phyloP scores from a whole-genome alignment of 1,140 invertebrate species.

The Plectus sambesii region DNA sequence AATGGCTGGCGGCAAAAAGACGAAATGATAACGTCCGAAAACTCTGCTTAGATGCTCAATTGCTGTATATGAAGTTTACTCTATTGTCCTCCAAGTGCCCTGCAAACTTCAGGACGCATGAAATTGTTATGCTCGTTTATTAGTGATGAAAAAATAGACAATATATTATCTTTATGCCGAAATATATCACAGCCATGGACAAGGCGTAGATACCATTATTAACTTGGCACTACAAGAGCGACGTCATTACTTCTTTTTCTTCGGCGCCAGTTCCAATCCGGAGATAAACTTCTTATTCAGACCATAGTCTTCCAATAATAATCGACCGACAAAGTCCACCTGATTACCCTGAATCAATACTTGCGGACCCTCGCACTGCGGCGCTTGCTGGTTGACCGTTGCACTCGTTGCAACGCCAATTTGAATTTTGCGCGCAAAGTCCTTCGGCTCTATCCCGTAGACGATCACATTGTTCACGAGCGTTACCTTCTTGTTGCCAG shows the following conservation, averaged over 20 bases:
- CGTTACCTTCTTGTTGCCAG: constrained; percentile 80
- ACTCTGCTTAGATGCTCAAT: too few species aligned
- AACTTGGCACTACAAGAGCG: background rate
- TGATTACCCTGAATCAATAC: constrained; percentile 82
- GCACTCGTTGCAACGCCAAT: constrained; percentile 70
- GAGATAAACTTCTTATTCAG: constrained; percentile 45
- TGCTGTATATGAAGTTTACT: too few species aligned
- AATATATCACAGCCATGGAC: too few species aligned
- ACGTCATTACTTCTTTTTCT: constrained; percentile 39
- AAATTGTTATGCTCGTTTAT: too few species aligned
- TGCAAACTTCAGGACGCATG: too few species aligned
- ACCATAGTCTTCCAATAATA: constrained; percentile 53
- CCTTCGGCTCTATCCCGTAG: constrained; percentile 65
- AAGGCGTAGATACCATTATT: too few species aligned
- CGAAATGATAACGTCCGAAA: too few species aligned
- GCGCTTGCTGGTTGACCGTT: constrained; percentile 61
- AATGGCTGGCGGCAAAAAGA: too few species aligned
- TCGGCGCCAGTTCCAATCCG: constrained; percentile 46
- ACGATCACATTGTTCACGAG: constrained; percentile 71
- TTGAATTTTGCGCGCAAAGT: constrained; percentile 70
- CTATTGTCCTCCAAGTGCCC: too few species aligned
- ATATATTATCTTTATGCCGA: too few species aligned
- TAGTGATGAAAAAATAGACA: too few species aligned
- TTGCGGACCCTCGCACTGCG: constrained; percentile 60
- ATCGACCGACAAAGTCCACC: constrained; percentile 62